Conservation (phyloP, 1,140 invertebrate genomes). For the Mactra quadrangularis region DNA sequence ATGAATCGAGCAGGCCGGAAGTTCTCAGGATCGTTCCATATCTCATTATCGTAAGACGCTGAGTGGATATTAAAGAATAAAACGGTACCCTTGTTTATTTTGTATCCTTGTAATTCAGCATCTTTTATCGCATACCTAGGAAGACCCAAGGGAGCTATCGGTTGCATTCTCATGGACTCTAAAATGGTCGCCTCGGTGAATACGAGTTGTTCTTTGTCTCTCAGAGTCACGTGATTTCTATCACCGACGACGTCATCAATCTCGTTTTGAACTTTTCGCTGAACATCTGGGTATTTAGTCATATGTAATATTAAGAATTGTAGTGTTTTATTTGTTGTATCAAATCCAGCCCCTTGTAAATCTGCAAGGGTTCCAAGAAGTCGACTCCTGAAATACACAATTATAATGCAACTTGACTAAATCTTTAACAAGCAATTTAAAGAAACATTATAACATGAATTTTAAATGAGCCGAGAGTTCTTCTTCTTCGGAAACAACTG, state of each 20-base stretch:
- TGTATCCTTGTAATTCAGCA: not conserved
- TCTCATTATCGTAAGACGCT: not conserved
- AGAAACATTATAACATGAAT: no score
- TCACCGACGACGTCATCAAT: constrained; percentile 13
- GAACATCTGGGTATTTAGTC: not conserved
- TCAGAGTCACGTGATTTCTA: not conserved
- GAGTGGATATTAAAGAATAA: constrained; percentile 22
- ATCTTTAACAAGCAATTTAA: no score
- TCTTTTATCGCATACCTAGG: constrained; percentile 8
- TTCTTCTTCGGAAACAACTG: no score
- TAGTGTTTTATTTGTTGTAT: constrained; percentile 20
- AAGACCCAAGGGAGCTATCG: not conserved
- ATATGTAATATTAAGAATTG: not conserved
- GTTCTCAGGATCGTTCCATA: constrained; percentile 20
- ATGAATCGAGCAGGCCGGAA: constrained; percentile 24
- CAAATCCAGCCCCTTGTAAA: not conserved
- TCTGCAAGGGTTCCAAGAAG: not conserved
- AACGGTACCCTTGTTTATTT: constrained; percentile 18
- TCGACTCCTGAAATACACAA: not conserved
- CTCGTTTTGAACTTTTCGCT: constrained; percentile 1
- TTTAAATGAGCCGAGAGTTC: no score
- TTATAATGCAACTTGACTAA: not conserved
- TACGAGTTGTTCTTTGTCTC: not conserved
- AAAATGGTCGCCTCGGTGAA: constrained; percentile 16
- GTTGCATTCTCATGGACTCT: not conserved